Conservation (phyloP, 92 coral and sea anemone genomes). For the Micromussa lordhowensis region DNA sequence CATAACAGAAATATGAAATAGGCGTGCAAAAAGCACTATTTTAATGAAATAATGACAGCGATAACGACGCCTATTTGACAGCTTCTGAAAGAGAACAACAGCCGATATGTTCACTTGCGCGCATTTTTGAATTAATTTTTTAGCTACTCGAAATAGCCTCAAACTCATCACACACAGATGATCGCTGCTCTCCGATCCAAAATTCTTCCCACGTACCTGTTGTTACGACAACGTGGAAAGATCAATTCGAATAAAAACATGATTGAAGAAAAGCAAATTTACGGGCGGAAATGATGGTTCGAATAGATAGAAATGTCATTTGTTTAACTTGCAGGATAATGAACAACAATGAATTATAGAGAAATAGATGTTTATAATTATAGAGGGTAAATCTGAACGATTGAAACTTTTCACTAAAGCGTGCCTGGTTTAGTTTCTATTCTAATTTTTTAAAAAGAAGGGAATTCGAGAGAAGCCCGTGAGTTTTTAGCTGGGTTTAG, state of each 20-base stretch:
- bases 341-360: background rate
- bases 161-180: background rate
- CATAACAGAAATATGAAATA: background rate
- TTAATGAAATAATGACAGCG: background rate
- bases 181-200: background rate
- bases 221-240: background rate
- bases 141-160: background rate
- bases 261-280: background rate
- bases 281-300: background rate
- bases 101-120: background rate
- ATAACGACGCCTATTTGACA: background rate
- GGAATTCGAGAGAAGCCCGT: background rate
- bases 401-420: background rate
- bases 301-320: background rate
- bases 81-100: background rate
- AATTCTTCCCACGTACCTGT: background rate
- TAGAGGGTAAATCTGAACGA: background rate
- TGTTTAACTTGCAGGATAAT: background rate
- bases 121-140: background rate
- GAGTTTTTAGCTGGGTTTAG: background rate
- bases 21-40: background rate
- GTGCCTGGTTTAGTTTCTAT: background rate
- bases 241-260: background rate
- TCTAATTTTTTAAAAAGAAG: background rate
- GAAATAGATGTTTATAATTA: background rate